A percentile compares a stretch with the other conserved stretches of the same genome.
These are phyloP conservation scores for Pecten maximus DNA, from an alignment of 2,888 invertebrate genomes.

Conservation along the genomic window DNA sequence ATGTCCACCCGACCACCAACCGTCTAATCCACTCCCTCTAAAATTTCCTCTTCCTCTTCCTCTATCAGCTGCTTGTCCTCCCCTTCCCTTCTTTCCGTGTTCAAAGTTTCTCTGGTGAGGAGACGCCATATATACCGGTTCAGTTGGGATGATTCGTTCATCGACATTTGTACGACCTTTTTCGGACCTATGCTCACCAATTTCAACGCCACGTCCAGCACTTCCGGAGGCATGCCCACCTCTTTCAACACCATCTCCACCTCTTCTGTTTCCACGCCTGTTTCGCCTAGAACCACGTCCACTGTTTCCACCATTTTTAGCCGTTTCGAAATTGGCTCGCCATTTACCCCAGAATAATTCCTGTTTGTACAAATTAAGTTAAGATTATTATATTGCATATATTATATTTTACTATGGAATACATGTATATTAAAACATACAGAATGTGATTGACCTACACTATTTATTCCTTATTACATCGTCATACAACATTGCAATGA, in stretches of 20 bases:
- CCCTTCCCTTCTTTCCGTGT: background rate
- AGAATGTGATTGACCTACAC: too few species aligned
- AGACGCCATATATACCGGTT: background rate
- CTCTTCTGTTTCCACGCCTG: background rate
- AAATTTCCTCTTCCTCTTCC: background rate
- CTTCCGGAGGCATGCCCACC: slow-evolving; percentile 46
- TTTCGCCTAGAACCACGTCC: background rate
- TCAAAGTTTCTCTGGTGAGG: background rate
- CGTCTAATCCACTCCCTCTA: background rate
- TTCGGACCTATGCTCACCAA: background rate
- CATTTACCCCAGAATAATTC: background rate
- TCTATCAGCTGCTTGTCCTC: background rate
- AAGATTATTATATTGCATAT: too few species aligned
- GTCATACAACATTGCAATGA: too few species aligned
- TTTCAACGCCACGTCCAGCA: slow-evolving; percentile 46
- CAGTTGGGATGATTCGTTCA: background rate
- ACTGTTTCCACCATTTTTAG: background rate
- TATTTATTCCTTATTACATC: too few species aligned
- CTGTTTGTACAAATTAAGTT: background rate
- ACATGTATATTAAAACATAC: too few species aligned
- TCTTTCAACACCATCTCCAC: slow-evolving; percentile 45
- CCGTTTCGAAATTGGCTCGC: background rate
- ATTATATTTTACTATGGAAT: too few species aligned
- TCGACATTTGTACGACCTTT: background rate
- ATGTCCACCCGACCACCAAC: background rate